Base-by-base conservation (phyloP, 2,797 vertebrate species). In the Synanceia verrucosa region DNA sequence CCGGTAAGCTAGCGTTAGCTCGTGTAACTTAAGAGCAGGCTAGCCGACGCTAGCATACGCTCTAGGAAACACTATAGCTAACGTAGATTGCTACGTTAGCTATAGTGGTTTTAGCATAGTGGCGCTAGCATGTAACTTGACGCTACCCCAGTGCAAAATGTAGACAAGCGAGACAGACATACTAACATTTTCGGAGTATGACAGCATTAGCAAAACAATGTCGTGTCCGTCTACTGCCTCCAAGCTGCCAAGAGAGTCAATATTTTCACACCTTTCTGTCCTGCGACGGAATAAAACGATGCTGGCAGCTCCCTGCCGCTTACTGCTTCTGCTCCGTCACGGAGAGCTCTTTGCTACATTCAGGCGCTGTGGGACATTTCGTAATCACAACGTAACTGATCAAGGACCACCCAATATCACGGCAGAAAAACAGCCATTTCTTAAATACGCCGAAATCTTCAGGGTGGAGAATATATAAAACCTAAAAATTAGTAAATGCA, bases 1-100 rank as follows among this genome's bases (percentile, higher is more conserved):
- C 85, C 87, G 87, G 85, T 57, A 73, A 81, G 90, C 90, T 92
- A 91, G 82, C 66, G 24, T 68, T 84, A 82, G 90, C 87, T 74
- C 50, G 10, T 31, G 57, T 46, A 57, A 46, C 34, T 74, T 39
- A 21, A 8, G 36, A 50, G 44, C 39, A 62, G 14, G 79, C 75
- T 82, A 85, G 74, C 83, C 48, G 58, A 41, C 43, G 80, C 85
- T 86, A 89, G 69, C 67, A 39, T 16, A 11, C 59, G 21, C 65
- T 24, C 53, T 43, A 46, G 60, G 19, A 51, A 67, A 74, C 19
- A 36, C 81, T 72, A 65, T 52, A 76, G 28, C 37, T 39, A 39
- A n/a, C 51, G 5, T n/a, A n/a, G n/a, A n/a, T n/a, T n/a, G 29
- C 67, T 37, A 81, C 76, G 89, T 84, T 92, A 89, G 73, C 55